Conservation (phyloP, 1,140 invertebrate genomes). For the Diachasmimorpha longicaudata region DNA sequence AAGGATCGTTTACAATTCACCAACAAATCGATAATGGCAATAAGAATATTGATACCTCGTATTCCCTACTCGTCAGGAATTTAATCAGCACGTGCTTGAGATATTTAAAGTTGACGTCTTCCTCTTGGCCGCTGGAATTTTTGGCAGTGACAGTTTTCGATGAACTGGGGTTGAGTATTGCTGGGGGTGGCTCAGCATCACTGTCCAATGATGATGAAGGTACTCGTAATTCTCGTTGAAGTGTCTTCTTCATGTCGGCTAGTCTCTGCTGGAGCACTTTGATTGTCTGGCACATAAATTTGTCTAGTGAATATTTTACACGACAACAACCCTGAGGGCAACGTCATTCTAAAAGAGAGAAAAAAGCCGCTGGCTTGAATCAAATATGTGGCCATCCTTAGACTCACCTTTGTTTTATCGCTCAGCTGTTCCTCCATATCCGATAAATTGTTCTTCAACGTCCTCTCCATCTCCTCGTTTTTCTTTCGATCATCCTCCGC, state of each 20-base stretch:
- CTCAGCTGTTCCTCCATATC: constrained; percentile 76
- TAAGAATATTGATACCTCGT: constrained; percentile 66
- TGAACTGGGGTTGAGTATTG: constrained; percentile 63
- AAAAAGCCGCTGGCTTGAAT: too few species aligned
- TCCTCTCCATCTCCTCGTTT: constrained; percentile 63
- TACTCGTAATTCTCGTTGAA: constrained; percentile 83
- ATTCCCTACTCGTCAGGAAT: constrained; percentile 85
- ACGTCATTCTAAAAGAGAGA: too few species aligned
- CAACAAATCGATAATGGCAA: too few species aligned
- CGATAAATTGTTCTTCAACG: constrained; percentile 68
- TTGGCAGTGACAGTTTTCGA: constrained; percentile 64
- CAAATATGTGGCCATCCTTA: neutral
- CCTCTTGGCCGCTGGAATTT: constrained; percentile 57
- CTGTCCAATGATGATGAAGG: constrained; percentile 53
- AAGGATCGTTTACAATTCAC: too few species aligned
- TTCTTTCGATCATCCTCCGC: constrained; percentile 53
- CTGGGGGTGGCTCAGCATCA: constrained; percentile 47
- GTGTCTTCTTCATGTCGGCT: constrained; percentile 87
- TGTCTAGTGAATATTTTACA: too few species aligned
- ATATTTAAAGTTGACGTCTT: constrained; percentile 86
- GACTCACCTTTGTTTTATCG: constrained; percentile 61
- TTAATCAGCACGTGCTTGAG: constrained; percentile 92
- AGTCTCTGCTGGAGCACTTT: constrained; percentile 86
- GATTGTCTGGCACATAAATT: constrained; percentile 72
- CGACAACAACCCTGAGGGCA: too few species aligned